Percentiles rank a stretch among this genome's conserved stretches.
phyloP scores from a whole-genome alignment of 2,888 invertebrate species.

The Netelia fuscicornis region DNA sequence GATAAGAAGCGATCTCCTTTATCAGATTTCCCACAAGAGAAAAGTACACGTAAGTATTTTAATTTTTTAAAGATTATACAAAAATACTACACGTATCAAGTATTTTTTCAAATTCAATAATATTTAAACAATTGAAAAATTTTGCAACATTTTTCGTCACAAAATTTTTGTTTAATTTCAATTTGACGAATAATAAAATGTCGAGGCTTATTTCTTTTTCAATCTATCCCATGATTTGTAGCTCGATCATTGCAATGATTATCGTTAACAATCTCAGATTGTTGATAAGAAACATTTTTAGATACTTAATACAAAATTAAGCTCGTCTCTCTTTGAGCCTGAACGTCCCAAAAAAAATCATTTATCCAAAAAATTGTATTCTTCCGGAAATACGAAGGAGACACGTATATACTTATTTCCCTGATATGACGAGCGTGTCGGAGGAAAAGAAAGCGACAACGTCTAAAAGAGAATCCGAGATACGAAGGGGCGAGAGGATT shows the following conservation, averaged over 20 bases:
- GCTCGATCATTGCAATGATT: background rate
- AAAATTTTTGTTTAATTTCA: too few relatives aligned
- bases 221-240: background rate
- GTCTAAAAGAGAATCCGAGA: slow-evolving; percentile 39
- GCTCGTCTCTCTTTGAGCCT: background rate
- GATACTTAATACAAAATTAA: background rate
- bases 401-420: background rate
- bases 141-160: background rate
- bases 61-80: too few relatives aligned
- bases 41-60: too few relatives aligned
- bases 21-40: background rate
- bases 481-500: slow-evolving; percentile 76
- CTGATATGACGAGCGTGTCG: slow-evolving; percentile 3
- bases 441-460: background rate
- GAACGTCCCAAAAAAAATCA: background rate
- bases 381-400: background rate
- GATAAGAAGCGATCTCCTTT: slow-evolving; percentile 12
- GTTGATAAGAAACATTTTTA: background rate
- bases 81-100: background rate
- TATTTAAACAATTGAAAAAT: background rate
- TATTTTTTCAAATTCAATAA: background rate
- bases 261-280: background rate
- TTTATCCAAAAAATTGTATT: background rate
- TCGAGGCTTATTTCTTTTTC: background rate
- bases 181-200: too few relatives aligned